Evolutionary conservation across 2,797 vertebrate genomes (phyloP), one percentile per base, ranked within the genome.

Genomic region (Vultur gryphus): DNA sequence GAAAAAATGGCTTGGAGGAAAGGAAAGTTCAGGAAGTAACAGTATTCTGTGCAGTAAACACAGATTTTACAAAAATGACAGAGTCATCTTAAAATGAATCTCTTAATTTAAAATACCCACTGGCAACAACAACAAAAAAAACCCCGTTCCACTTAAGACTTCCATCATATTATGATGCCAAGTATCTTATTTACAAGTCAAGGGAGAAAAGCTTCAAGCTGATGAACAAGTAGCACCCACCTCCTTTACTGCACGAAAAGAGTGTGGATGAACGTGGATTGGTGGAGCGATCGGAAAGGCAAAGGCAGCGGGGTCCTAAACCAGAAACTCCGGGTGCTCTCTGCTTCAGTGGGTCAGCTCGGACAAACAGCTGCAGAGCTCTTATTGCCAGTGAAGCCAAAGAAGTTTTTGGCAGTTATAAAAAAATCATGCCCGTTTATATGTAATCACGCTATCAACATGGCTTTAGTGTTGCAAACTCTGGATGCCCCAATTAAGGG

Each of bases 301-400:
- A 23, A 58, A 66, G 79, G 58, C 86, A 62, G 62, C 11, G 2
- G 69, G 61, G 84, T 54, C 87, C 82, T 3, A 43, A 11, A n/a
- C 44, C 76, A 59, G 57, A 8, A 72, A 3, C 58, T 31, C 43
- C 4, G 21, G 77, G 66, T 31, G 48, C 87, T 64, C 79, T 49
- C 51, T 44, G 90, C 91, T 24, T 11, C 4, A 3, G 28, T 1
- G 37, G 55, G 13, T 26, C 71, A 51, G 89, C 73, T 76, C 62
- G 12, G 79, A 11, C 0, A 7, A 89, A 12, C 20, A 7, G 37
- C 41, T 31, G 46, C 85, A 35, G 77, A 72, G 86, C 87, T 87
- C 66, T 92, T 97, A 87, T 92, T 97, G 95, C 95, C 90, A 65
- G 77, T 5, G 33, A 86, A 87, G 91, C 58, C 87, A 62, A 72